Conservation (phyloP, 1,140 invertebrate genomes). For the Leptoteleia sp. region DNA sequence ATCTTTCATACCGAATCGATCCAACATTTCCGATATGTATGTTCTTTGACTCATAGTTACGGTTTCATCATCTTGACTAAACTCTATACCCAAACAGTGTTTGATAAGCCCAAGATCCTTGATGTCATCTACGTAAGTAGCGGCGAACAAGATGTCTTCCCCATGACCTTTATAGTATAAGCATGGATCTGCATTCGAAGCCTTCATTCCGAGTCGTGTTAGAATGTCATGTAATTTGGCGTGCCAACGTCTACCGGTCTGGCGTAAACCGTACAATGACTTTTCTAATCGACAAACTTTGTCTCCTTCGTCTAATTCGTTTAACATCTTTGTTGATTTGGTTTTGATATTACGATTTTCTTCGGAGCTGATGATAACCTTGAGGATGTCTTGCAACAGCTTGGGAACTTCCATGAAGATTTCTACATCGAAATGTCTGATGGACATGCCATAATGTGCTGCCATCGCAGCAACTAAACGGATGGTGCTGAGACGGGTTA, state of each 20-base stretch:
- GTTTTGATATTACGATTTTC: too few species aligned
- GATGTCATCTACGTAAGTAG: conserved; percentile 19
- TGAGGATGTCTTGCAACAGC: not conserved
- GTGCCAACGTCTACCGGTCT: conserved; percentile 14
- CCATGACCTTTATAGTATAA: conserved; percentile 1
- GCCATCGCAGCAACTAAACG: conserved; percentile 1
- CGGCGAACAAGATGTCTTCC: not conserved
- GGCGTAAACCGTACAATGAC: conserved; percentile 4
- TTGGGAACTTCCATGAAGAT: conserved; percentile 13
- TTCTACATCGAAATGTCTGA: conserved; percentile 19
- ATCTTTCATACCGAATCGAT: conserved; percentile 53
- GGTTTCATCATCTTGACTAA: not conserved
- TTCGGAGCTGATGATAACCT: too few species aligned
- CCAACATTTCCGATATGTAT: conserved; percentile 8
- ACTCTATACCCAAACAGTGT: conserved; percentile 19
- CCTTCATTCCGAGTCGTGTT: conserved; percentile 19
- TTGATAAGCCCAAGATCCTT: conserved; percentile 10
- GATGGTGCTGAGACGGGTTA: conserved; percentile 17
- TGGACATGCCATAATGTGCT: conserved; percentile 1
- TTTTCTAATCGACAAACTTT: conserved; percentile 14
- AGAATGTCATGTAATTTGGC: not conserved
- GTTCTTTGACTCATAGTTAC: conserved; percentile 15
- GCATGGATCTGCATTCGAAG: not conserved
- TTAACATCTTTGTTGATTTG: conserved; percentile 1
- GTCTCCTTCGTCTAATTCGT: conserved; percentile 3